Evolutionary conservation across 2,113 vertebrate species (phyloP).

Genomic region (Furnarius figulus): DNA sequence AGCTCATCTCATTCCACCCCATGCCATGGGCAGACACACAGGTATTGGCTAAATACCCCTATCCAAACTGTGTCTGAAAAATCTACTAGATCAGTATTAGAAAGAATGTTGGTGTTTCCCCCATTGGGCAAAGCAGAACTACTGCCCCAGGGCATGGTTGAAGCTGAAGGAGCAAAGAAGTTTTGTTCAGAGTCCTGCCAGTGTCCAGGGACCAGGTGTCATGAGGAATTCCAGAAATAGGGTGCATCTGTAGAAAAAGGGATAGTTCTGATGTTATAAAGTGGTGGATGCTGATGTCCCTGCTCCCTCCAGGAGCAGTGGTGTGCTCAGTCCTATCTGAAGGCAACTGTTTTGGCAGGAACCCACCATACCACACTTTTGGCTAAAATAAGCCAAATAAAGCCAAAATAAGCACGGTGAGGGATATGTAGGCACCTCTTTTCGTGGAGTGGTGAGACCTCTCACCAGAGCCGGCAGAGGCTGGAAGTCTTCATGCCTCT

Average conservation of each 20-base stretch:
- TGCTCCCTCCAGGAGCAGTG: background rate
- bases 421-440: background rate
- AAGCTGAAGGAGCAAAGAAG: background rate
- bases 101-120: background rate
- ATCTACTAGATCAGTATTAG: background rate
- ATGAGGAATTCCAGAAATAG: background rate
- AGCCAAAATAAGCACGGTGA: background rate
- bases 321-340: rapidly evolving
- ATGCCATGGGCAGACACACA: background rate
- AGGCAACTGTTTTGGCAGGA: background rate
- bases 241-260: background rate
- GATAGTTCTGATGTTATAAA: background rate
- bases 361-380: rapidly evolving
- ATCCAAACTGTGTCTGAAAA: background rate
- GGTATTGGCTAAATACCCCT: background rate
- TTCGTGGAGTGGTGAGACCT: background rate
- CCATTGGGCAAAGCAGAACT: rapidly evolving
- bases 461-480: rapidly evolving
- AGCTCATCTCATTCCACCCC: background rate
- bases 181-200: background rate
- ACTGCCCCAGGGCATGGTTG: rapidly evolving
- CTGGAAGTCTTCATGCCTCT: background rate
- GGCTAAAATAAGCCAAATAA: background rate
- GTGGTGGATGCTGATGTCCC: background rate
- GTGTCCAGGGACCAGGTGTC: background rate